Base-by-base conservation (phyloP, 1,140 invertebrate species). In the Anastatus disparis region DNA sequence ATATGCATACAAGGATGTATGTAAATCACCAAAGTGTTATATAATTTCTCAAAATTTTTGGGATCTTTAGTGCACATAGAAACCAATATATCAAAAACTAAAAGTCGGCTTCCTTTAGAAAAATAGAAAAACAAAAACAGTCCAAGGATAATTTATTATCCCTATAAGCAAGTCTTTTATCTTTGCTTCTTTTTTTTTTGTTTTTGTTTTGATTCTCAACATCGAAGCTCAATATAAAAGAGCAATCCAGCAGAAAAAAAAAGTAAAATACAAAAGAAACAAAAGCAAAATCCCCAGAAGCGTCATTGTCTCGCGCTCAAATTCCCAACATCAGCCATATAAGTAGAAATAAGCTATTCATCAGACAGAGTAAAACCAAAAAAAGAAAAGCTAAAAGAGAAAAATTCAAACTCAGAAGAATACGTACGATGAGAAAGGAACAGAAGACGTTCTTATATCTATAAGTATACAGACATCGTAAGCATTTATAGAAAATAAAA, bases 291-390 rank as follows among this genome's bases (percentile, higher is more conserved):
- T 55, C 48, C 63, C 35, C 31, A 17, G 52, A 53, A 46, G 40
- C 64, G 27, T 44, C 24, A 56, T 46, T 66, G 40, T 66, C 22
- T 46, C 22, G 13, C 38, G 31, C 4, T 29, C 10, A 50, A 35
- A 64, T 64, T 53, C 35, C 35, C 63, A 42, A 55, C 48, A 42
- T 65, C 50, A 40, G 12, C 8, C 22, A 6, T 1, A 24, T 22
- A 17, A n/a, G n/a, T n/a, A 9, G 9, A 35, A 6, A 35, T 35
- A 35, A 13, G 64, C 27, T 46, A 67, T 67, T 67, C 52, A 67
- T 67, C 64, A 58, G 35, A 40, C 13, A 8, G 50, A 6, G 20
- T 52, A 22, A 48, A 20, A 12, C 22, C 15, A 56, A 38, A 50
- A 50, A 24, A 13, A 62, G 20, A 44, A 52, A 52, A 35, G 0